Base-by-base conservation (phyloP, 2,113 vertebrate genomes). In the Tyto alba region DNA sequence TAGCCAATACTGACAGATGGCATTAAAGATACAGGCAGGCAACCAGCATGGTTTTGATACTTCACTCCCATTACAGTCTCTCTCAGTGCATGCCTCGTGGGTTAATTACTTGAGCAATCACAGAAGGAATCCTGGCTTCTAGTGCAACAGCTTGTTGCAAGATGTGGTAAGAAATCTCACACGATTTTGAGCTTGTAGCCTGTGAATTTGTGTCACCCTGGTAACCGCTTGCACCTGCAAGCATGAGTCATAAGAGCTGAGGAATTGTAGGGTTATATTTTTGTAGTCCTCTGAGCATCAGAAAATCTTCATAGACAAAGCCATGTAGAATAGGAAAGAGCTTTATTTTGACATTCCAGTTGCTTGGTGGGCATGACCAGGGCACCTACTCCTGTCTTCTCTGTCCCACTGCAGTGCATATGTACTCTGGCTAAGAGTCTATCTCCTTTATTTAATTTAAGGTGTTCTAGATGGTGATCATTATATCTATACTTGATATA, bases 201-300 rank as follows among this genome's bases (percentile, higher is more conserved):
- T 94, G 89, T 53, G 86, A 95, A 63, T 93, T 45, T 84, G 79
- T 85, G 89, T 97, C 96, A 95, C 97, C 97, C 81, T 96, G 97
- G 97, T 87, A 96, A 97, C 97, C 26, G 1, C 77, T 76, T 77
- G 97, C 96, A 97, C 94, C 97, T 97, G 96, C 95, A 84, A 43
- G 66, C 32, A 9, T 95, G 96, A 97, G 62, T 96, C 96, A 95
- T 12, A 81, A 25, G 78, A 62, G 93, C 81, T 17, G 72, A 86
- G 66, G 85, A 79, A 56, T 2, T 50, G 75, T 6, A 68, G 78
- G 59, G 25, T 5, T 76, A 34, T 36, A 63, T 82, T 52, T 57
- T 82, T 25, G 22, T 62, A 71, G 45, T 38, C 55, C 77, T 87
- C 67, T 29, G 50, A 73, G 74, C 41, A 21, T 25, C 8, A 3